These are phyloP conservation scores for Anniella stebbinsi DNA, from an alignment of 2,797 vertebrate genomes.

Conservation along the genomic window DNA sequence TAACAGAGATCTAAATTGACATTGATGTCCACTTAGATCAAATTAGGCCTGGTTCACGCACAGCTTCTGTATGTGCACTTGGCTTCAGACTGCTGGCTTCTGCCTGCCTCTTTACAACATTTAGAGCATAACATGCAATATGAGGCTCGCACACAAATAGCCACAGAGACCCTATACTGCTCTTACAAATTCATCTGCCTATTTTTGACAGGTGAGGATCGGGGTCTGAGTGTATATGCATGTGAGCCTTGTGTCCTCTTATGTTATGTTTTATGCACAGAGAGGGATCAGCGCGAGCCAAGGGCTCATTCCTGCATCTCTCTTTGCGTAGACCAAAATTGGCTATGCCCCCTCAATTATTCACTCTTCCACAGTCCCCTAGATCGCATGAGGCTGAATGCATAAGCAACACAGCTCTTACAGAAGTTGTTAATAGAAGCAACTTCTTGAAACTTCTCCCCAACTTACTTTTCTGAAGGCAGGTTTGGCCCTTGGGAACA, in stretches of 20 bases:
- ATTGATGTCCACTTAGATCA: slow-evolving; percentile 22
- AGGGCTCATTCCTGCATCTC: background rate
- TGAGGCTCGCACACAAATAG: background rate
- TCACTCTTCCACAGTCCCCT: background rate
- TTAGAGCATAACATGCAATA: background rate
- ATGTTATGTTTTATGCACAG: background rate
- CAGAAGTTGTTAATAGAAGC: background rate
- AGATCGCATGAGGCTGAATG: background rate
- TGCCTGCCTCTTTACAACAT: background rate
- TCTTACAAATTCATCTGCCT: background rate
- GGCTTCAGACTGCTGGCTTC: background rate
- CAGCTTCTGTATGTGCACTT: background rate
- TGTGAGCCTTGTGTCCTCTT: background rate
- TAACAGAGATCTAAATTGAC: slow-evolving; percentile 12
- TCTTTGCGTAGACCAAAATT: background rate
- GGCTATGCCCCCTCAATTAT: background rate
- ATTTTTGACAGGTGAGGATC: background rate
- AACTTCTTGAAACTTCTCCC: background rate
- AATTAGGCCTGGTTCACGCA: slow-evolving; percentile 5
- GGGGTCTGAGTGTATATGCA: background rate
- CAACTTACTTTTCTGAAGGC: background rate
- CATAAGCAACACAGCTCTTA: background rate
- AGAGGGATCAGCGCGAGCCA: background rate
- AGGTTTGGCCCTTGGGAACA: background rate
- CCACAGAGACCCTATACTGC: background rate